Evolutionary conservation across 1,140 invertebrate species (phyloP), one percentile per base, ranked within the genome.

Genomic region (Trichonephila inaurata): DNA sequence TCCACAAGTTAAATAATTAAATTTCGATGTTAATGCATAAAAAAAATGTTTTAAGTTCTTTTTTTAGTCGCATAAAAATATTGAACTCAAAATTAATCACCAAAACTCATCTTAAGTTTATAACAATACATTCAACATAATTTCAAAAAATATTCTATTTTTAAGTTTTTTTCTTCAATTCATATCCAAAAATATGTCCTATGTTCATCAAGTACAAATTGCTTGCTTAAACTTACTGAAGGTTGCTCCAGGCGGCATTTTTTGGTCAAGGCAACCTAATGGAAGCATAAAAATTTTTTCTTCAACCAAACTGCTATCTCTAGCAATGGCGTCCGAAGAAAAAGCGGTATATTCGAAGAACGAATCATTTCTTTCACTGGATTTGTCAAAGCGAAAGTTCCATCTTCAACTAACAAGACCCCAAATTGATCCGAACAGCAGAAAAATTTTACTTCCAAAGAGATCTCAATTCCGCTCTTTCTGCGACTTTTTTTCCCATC

Each of bases 311-410:
- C 82, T 24, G n/a, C 85, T 87, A 62, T 87, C 60, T 19, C 60
- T 33, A 21, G 51, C 51, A 61, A 24, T 62, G 60, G 85, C 12
- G 60, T 87, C 85, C n/a, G 10, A 16, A 4, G 24, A 87, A 33
- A 33, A 62, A n/a, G 40, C 19, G 28, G 44, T 6, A 61, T 7
- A 85, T 18, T 33, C 62, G 62, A 87, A 62, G 51, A 61, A 87
- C 5, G 21, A 16, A 16, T 60, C 85, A 87, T 89, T 89, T 89
- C 88, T 72, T 89, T 72, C 44, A 89, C 88, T 77, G 88, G 88
- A 89, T 89, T 89, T 89, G 88, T 89, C 88, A 89, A 89, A 89
- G 88, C 62, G 88, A 60, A 89, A 77, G 88, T 89, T 89, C 88
- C 88, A 77, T 89, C 88, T 72, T 77, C 88, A 72, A 89, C 64